A percentile compares a stretch with the other conserved stretches of the same genome.
phyloP scores from a whole-genome alignment of 2,113 vertebrate species.

The Zootoca vivipara region DNA sequence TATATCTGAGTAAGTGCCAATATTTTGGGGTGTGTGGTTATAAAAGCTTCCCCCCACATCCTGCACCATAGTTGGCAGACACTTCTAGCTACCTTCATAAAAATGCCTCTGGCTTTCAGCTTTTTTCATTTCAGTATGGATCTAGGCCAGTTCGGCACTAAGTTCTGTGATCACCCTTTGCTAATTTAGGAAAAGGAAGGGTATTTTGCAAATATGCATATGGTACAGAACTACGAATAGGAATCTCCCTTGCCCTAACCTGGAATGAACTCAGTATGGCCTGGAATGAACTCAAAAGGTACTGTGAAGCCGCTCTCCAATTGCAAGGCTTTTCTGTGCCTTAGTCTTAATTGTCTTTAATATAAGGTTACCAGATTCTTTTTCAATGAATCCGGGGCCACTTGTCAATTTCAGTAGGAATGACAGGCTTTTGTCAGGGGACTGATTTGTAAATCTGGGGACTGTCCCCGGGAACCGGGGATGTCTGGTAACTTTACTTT shows the following conservation, averaged over 20 bases:
- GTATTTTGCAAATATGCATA: not conserved
- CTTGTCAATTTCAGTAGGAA: too few species aligned
- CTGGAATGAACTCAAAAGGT: not conserved
- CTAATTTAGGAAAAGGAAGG: not conserved
- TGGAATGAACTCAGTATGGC: not conserved
- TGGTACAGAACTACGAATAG: not conserved
- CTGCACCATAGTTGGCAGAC: not conserved
- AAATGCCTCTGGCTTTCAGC: not conserved
- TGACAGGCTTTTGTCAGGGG: too few species aligned
- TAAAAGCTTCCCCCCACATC: not conserved
- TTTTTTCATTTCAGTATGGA: not conserved
- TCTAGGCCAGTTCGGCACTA: not conserved
- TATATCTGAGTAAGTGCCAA: not conserved
- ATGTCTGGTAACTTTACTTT: too few species aligned
- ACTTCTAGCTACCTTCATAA: not conserved
- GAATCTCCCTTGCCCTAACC: not conserved
- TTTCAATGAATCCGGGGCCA: too few species aligned
- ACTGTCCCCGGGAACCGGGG: too few species aligned
- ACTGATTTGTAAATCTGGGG: too few species aligned
- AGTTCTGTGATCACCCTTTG: not conserved
- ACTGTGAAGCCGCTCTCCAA: not conserved
- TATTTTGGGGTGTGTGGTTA: not conserved
- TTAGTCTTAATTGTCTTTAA: not conserved
- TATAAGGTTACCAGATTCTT: too few species aligned
- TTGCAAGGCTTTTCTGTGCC: not conserved